Conservation (phyloP, 2,113 vertebrate species). For the Hemibagrus wyckioides region DNA sequence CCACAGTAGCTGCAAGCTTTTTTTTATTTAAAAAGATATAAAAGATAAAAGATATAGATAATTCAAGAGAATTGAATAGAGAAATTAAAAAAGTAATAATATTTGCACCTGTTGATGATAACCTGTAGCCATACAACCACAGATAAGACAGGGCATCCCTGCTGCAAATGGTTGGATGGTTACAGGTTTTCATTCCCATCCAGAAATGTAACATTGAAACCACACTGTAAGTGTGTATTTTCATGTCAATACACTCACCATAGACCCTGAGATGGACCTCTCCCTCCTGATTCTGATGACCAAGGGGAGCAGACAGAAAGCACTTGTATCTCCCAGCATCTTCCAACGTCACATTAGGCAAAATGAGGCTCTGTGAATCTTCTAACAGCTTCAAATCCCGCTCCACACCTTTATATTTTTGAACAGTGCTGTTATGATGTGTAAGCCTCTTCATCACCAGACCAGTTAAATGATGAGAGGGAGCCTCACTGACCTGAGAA, state of each 20-base stretch:
- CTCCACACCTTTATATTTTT: constrained; percentile 25
- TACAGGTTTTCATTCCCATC: background rate
- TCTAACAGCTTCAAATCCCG: constrained; percentile 44
- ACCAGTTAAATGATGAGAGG: constrained; percentile 23
- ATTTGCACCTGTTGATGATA: background rate
- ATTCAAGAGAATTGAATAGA: no score
- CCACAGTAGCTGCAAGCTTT: no score
- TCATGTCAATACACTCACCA: constrained; percentile 58
- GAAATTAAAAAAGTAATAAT: no score
- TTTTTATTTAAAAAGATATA: no score
- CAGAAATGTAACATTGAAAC: background rate
- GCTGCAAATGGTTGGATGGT: background rate
- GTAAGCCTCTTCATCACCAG: constrained; percentile 58
- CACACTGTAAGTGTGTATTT: background rate
- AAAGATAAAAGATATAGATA: no score
- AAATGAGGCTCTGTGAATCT: constrained; percentile 44
- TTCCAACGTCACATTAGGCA: constrained; percentile 55
- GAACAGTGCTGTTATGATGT: constrained; percentile 12
- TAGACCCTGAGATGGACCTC: constrained; percentile 53
- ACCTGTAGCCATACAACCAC: background rate
- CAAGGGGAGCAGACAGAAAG: constrained; percentile 65
- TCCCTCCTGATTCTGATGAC: constrained; percentile 63
- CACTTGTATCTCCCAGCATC: constrained; percentile 67
- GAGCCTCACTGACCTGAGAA: constrained; percentile 49
- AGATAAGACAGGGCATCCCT: background rate